Evolutionary conservation across 2,113 vertebrate genomes (phyloP).

Genomic region (Solenodon paradoxus): DNA sequence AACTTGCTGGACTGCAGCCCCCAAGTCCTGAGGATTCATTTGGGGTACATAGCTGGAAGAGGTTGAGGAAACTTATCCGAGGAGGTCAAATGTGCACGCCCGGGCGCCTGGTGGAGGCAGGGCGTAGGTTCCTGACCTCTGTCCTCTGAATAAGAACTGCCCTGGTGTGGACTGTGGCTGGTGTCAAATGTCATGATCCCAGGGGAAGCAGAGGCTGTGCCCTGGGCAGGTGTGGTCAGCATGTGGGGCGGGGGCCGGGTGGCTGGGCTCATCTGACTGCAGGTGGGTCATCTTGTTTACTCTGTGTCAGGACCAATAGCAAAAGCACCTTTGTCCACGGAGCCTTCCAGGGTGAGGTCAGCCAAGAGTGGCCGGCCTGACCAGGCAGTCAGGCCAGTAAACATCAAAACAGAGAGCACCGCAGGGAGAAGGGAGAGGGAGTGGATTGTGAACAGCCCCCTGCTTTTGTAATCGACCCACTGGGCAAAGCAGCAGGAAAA

Average conservation of each 20-base stretch:
- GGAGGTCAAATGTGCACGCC: no score
- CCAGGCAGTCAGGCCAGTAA: background rate
- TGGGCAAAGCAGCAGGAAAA: background rate
- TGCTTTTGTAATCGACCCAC: background rate
- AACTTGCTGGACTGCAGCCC: background rate
- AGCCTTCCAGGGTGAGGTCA: conserved; percentile 33
- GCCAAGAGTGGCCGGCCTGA: background rate
- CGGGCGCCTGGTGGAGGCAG: no score
- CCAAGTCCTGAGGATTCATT: background rate
- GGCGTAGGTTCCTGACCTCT: background rate
- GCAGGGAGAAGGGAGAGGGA: background rate
- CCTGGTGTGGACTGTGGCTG: background rate
- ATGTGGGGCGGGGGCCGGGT: background rate
- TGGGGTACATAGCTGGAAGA: background rate
- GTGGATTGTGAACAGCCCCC: background rate
- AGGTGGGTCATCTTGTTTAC: conserved; percentile 28
- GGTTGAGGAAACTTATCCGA: background rate
- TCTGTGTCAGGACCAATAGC: background rate
- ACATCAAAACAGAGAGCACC: background rate
- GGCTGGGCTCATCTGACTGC: background rate
- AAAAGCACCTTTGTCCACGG: conserved; percentile 35
- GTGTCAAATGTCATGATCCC: background rate
- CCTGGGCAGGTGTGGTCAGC: background rate
- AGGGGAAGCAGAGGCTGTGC: background rate
- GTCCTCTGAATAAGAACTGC: conserved; percentile 14